phyloP scores from a whole-genome alignment of 2,888 invertebrate species.

The Gasteruption jaculator region DNA sequence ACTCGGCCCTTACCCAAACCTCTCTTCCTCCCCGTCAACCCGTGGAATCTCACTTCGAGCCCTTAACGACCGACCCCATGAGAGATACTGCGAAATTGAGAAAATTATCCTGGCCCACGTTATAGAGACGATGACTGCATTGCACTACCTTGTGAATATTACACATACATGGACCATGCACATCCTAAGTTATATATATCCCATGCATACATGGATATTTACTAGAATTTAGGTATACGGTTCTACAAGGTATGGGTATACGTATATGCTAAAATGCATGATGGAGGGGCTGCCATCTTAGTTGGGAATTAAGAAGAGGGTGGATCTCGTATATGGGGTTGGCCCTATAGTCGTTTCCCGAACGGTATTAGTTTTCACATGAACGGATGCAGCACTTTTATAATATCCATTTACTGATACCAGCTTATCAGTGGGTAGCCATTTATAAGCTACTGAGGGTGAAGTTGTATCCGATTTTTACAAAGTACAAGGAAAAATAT shows the following conservation, averaged over 20 bases:
- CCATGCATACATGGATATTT: constrained; percentile 16
- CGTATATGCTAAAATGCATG: constrained; percentile 13
- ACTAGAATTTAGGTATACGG: constrained; percentile 22
- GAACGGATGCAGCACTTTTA: too few relatives aligned
- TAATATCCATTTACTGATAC: too few relatives aligned
- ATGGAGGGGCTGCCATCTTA: constrained; percentile 46
- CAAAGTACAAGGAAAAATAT: too few relatives aligned
- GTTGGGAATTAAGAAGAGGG: constrained; percentile 49
- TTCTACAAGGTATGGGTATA: constrained; percentile 20
- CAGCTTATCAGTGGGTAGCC: too few relatives aligned
- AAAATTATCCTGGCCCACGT: constrained; percentile 48
- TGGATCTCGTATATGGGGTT: too few relatives aligned
- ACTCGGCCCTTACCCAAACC: constrained; percentile 26
- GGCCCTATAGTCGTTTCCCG: too few relatives aligned
- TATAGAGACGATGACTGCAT: constrained; percentile 42
- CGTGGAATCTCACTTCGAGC: constrained; percentile 49
- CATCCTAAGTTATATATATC: constrained; percentile 11
- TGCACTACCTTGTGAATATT: constrained; percentile 26
- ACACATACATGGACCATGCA: constrained; percentile 23
- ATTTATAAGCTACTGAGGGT: too few relatives aligned
- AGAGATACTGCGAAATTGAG: constrained; percentile 51
- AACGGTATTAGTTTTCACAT: too few relatives aligned
- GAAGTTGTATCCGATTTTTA: too few relatives aligned
- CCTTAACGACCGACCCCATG: constrained; percentile 50
- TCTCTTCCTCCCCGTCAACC: constrained; percentile 33